Evolutionary conservation across 2,888 invertebrate genomes (phyloP), one percentile per base, ranked within the genome.

Genomic region (Anodontia alba): DNA sequence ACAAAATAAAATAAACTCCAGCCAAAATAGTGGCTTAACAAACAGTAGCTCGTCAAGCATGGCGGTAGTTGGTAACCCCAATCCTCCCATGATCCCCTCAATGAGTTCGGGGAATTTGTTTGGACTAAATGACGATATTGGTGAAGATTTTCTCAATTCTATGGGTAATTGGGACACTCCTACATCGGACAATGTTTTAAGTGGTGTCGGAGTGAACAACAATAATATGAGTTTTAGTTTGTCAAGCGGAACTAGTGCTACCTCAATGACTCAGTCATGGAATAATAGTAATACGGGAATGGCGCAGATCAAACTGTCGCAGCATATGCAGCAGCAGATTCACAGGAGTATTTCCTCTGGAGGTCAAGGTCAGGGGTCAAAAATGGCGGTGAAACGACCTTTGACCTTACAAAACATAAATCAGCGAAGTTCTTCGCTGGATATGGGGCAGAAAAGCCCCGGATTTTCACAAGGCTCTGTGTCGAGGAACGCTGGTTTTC

Each of bases 361-460:
- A 10, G 33, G 71, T 38, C 74, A 62, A n/a, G 68, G 68, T 43
- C 68, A 68, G 68, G 38, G 38, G 43, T 42, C 73, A 49, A 69
- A 31, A 26, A 70, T 73, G 62, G 66, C 51, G 2, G 38, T 43
- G 70, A 85, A 81, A 70, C 73, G 82, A 70, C 76, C 81, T 31
- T 73, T 74, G 12, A 81, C 78, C 38, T 81, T 88, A 51, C 76
- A 81, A 49, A 81, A 87, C 26, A 87, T 81, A 69, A 88, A 83
- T 67, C 90, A 90, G n/a, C 72, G 88, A 49, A 87, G 87, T 62
- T 73, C 77, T 8, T 83, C 81, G 68, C 66, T 84, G 26, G 88
- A 87, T 68, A 88, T 87, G 2, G 90, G 88, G n/a, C 91, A 90
- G 76, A 91, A 90, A 84, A 91, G 89, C 67, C 91, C 91, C 0